phyloP scores from a whole-genome alignment of 1,140 invertebrate genomes.

The Thereuonema tuberculata region DNA sequence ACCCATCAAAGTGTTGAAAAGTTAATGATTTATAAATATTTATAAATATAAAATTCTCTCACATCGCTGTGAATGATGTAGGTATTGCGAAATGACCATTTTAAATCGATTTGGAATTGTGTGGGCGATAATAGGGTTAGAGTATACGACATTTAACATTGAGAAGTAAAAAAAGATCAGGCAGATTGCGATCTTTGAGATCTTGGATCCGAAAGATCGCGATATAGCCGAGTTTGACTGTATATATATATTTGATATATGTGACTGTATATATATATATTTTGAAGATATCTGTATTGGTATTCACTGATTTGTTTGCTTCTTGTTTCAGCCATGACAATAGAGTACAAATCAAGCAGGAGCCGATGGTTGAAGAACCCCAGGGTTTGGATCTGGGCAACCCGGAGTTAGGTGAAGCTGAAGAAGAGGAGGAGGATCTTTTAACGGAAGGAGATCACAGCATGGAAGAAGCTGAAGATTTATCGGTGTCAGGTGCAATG shows the following conservation, averaged over 20 bases:
- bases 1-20: too few species aligned
- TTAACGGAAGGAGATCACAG: background rate
- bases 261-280: background rate
- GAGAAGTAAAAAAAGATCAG: background rate
- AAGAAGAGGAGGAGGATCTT: background rate
- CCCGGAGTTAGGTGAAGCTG: slow-evolving; percentile 1
- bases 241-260: background rate
- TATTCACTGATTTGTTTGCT: background rate
- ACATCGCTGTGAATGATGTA: too few species aligned
- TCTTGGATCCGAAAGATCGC: background rate
- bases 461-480: slow-evolving; percentile 28
- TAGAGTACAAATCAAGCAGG: background rate
- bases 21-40: too few species aligned
- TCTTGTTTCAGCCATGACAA: background rate
- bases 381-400: background rate
- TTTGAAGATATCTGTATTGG: background rate
- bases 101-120: too few species aligned
- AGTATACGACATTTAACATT: background rate
- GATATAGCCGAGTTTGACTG: background rate
- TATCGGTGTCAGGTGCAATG: slow-evolving; percentile 22
- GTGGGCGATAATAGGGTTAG: too few species aligned
- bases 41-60: too few species aligned
- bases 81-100: too few species aligned
- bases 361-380: background rate
- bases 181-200: background rate